Evolutionary conservation across 2,797 vertebrate species (phyloP), one percentile per base, ranked within the genome.

Genomic region (Pseudotriccus pelzelni): DNA sequence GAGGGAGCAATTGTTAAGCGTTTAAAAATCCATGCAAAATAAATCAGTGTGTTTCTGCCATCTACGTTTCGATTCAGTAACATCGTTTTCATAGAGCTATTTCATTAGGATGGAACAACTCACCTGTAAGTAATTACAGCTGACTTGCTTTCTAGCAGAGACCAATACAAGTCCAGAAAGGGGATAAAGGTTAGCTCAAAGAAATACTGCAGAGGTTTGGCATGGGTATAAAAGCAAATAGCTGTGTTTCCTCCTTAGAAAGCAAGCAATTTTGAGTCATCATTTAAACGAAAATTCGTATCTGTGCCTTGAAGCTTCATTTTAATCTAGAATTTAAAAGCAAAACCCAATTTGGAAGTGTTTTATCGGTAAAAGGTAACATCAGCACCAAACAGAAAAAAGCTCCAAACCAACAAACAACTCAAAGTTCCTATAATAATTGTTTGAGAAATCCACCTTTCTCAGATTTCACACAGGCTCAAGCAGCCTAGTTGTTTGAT

Each of bases 61-160:
- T 95, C 94, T 94, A 90, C 91, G 46, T 96, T 97, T 97, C 94
- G 92, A 89, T 96, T 95, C 96, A 89, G 82, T 95, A 96, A 95
- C 95, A 93, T 93, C 89, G 85, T 95, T 94, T 95, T 96, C 97
- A 93, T 95, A 93, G 94, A 93, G 92, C 91, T 93, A 93, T 95
- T 97, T 97, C 96, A 93, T 94, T 95, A 95, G 94, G 52, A 90
- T 70, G 94, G 96, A 95, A 86, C 93, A 96, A 96, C 93, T 97
- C 97, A 97, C 97, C 96, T 97, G 97, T 94, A 97, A 97, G 97
- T 95, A 95, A 96, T 96, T 96, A 97, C 69, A 91, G 94, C 92
- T 94, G 95, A 92, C 95, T 96, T 81, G 96, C 93, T 96, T 97
- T 95, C 92, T 93, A 93, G 92, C 94, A 92, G 93, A 95, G 95